Evolutionary conservation across 1,140 invertebrate species (phyloP).

Genomic region (Drosophila asahinai): DNA sequence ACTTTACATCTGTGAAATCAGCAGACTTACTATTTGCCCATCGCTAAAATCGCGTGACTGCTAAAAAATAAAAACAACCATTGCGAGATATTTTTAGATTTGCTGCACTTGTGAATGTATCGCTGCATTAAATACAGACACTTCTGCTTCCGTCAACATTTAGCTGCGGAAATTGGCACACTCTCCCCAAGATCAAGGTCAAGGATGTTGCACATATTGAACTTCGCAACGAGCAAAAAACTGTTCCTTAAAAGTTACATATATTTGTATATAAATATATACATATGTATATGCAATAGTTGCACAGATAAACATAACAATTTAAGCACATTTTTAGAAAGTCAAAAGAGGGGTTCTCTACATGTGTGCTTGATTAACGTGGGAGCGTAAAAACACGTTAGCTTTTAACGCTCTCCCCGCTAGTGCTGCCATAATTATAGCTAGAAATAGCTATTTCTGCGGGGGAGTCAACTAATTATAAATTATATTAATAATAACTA

Average conservation of each 20-base stretch:
- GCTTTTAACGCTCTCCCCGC: conserved; percentile 18
- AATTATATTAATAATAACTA: neutral
- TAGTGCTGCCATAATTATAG: conserved; percentile 1
- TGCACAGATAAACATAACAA: conserved; percentile 8
- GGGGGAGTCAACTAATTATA: neutral
- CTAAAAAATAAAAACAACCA: conserved; percentile 10
- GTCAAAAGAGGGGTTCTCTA: neutral
- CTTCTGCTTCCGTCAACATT: conserved; percentile 68
- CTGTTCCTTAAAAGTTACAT: conserved; percentile 8
- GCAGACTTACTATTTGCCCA: neutral
- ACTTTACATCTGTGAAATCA: neutral
- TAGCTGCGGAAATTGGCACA: conserved; percentile 70
- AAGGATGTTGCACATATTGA: conserved; percentile 25
- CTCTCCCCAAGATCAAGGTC: conserved; percentile 57
- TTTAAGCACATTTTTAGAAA: conserved; percentile 11
- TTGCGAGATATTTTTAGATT: conserved; percentile 57
- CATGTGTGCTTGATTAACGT: conserved; percentile 3
- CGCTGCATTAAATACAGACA: conserved; percentile 40
- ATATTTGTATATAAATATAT: neutral
- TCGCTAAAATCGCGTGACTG: conserved; percentile 50
- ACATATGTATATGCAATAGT: conserved; percentile 1
- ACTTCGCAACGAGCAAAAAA: conserved; percentile 17
- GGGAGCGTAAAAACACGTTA: conserved; percentile 25
- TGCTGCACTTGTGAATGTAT: conserved; percentile 12
- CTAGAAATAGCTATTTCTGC: neutral